Conservation (phyloP, 2,113 vertebrate species). For the Notothenia rossii region DNA sequence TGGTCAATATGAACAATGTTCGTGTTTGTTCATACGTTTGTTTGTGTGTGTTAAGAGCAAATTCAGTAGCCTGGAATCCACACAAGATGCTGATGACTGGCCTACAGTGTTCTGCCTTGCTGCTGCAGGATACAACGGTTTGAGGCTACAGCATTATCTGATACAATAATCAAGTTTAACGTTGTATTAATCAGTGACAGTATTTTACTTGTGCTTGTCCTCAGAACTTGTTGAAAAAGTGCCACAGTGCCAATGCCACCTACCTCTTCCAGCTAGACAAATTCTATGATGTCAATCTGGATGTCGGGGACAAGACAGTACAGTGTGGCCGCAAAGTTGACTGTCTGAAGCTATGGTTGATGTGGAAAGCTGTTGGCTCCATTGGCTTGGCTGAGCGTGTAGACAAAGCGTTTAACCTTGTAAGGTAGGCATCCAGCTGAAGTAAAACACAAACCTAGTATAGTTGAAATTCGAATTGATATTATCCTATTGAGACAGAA, state of each 20-base stretch:
- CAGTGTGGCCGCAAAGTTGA: slow-evolving; percentile 75
- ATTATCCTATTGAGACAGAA: accelerated
- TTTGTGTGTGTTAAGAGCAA: slow-evolving; percentile 53
- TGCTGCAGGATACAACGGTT: slow-evolving; percentile 66
- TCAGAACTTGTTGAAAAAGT: slow-evolving; percentile 65
- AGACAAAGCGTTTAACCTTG: slow-evolving; percentile 60
- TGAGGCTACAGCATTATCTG: slow-evolving; percentile 4
- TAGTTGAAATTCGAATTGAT: background rate
- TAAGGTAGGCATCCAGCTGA: slow-evolving; percentile 41
- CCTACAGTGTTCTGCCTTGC: slow-evolving; percentile 66
- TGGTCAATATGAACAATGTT: background rate
- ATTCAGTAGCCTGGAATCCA: slow-evolving; percentile 74
- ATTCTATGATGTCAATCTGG: slow-evolving; percentile 68
- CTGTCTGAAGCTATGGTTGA: slow-evolving; percentile 74
- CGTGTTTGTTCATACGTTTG: background rate
- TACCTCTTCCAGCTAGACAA: slow-evolving; percentile 77
- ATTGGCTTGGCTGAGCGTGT: slow-evolving; percentile 57
- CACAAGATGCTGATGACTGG: slow-evolving; percentile 75
- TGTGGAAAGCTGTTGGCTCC: slow-evolving; percentile 74
- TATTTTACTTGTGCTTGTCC: background rate
- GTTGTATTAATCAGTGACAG: background rate
- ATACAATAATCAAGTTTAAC: background rate
- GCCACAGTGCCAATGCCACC: slow-evolving; percentile 64
- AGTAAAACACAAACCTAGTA: background rate
- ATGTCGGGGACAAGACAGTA: slow-evolving; percentile 68